These are phyloP conservation scores for Sericinus montela DNA, from an alignment of 2,888 invertebrate species.

Conservation along the genomic window DNA sequence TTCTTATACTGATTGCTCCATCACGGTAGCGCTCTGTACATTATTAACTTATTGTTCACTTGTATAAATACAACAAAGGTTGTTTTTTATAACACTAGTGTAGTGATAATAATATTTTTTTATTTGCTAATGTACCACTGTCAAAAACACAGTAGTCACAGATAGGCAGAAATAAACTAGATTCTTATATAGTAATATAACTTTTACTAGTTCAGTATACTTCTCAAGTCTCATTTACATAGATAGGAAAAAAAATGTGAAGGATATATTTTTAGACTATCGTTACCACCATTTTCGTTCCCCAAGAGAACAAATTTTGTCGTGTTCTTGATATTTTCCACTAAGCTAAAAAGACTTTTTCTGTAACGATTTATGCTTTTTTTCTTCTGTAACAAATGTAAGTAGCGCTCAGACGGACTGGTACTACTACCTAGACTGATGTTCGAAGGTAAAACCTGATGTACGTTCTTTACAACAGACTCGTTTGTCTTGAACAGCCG, in stretches of 20 bases:
- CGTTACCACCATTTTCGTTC: not conserved
- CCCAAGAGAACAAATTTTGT: not conserved
- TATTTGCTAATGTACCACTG: no score
- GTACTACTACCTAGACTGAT: constrained; percentile 24
- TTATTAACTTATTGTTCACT: constrained; percentile 55
- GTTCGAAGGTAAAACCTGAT: constrained; percentile 21
- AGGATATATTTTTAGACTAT: constrained; percentile 10
- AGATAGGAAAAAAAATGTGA: constrained; percentile 33
- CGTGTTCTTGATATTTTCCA: constrained; percentile 1
- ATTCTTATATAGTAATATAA: no score
- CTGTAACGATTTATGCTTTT: constrained; percentile 11
- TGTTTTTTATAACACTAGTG: no score
- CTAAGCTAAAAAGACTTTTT: not conserved
- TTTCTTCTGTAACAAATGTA: constrained; percentile 18
- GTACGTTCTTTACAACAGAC: constrained; percentile 18
- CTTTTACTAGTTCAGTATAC: no score
- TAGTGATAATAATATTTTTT: no score
- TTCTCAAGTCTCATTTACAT: constrained; percentile 57
- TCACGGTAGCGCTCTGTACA: constrained; percentile 42
- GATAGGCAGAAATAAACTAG: no score
- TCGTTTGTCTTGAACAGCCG: constrained; percentile 18
- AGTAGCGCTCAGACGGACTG: constrained; percentile 21
- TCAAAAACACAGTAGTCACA: no score
- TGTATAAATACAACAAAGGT: constrained; percentile 43
- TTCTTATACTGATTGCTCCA: constrained; percentile 72